Conservation (phyloP, 37 sponge, comb jelly and placozoan genomes). For the Tethya wilhelma region DNA sequence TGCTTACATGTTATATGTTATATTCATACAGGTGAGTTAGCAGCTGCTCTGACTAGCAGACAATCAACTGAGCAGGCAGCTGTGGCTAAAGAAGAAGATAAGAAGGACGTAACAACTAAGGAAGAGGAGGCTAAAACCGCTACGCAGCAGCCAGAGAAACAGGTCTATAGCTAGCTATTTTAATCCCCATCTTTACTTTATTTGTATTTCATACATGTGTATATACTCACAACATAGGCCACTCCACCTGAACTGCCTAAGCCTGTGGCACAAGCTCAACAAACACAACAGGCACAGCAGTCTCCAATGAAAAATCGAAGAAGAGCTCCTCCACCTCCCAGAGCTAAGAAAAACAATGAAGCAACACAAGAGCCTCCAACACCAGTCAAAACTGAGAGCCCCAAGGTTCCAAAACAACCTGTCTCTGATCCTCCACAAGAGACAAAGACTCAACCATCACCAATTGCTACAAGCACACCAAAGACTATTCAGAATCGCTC, state of each 20-base stretch:
- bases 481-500: no score
- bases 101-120: neutral
- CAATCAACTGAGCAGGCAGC: neutral
- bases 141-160: neutral
- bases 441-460: neutral
- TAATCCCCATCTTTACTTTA: neutral
- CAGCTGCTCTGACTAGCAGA: neutral
- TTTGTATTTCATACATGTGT: neutral
- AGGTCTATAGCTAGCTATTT: no score
- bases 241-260: neutral
- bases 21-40: neutral
- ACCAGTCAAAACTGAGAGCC: no score
- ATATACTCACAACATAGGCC: neutral
- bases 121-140: neutral
- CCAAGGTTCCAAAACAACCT: no score
- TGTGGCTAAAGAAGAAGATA: neutral
- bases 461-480: neutral
- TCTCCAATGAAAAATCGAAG: neutral
- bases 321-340: slow-evolving; percentile 47
- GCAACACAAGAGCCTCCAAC: neutral
- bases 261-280: neutral
- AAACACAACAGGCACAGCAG: neutral
- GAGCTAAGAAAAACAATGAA: neutral
- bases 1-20: neutral
- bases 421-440: neutral